phyloP scores from a whole-genome alignment of 2,888 invertebrate species.

The Lasius platythorax region DNA sequence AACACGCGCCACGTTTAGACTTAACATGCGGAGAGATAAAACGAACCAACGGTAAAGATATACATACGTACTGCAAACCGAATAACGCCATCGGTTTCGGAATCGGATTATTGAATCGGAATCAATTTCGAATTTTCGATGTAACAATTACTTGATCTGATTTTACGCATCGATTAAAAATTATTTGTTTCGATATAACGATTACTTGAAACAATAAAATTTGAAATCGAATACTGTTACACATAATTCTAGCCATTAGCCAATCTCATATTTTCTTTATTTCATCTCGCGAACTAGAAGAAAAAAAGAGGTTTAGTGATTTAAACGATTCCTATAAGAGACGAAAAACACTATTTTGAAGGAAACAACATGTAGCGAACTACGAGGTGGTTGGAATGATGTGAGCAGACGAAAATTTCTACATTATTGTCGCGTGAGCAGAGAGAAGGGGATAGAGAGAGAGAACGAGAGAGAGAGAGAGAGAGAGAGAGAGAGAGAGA shows the following conservation, averaged over 20 bases:
- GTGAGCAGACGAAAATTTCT: slow-evolving; percentile 57
- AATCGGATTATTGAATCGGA: neutral
- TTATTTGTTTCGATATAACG: neutral
- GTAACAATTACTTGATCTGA: neutral
- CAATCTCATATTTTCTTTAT: slow-evolving; percentile 40
- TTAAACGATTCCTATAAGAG: slow-evolving; percentile 63
- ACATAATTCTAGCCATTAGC: slow-evolving; percentile 33
- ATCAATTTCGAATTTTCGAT: neutral
- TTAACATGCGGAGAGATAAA: slow-evolving; percentile 31
- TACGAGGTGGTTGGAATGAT: slow-evolving; percentile 45
- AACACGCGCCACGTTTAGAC: slow-evolving; percentile 70
- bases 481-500: no score
- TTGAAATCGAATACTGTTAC: neutral
- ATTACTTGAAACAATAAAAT: slow-evolving; percentile 39
- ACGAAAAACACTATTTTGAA: slow-evolving; percentile 54
- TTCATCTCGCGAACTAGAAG: neutral
- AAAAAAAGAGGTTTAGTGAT: slow-evolving; percentile 51
- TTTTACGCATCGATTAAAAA: neutral
- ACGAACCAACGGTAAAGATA: slow-evolving; percentile 29
- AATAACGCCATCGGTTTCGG: no score
- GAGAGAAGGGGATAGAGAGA: slow-evolving; percentile 24
- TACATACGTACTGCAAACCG: neutral
- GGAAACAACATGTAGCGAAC: slow-evolving; percentile 11
- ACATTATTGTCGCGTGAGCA: slow-evolving; percentile 47
- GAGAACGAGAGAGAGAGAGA: no score